phyloP scores from a whole-genome alignment of 2,113 vertebrate genomes.

The chimpanzee (Pan troglodytes) region DNA sequence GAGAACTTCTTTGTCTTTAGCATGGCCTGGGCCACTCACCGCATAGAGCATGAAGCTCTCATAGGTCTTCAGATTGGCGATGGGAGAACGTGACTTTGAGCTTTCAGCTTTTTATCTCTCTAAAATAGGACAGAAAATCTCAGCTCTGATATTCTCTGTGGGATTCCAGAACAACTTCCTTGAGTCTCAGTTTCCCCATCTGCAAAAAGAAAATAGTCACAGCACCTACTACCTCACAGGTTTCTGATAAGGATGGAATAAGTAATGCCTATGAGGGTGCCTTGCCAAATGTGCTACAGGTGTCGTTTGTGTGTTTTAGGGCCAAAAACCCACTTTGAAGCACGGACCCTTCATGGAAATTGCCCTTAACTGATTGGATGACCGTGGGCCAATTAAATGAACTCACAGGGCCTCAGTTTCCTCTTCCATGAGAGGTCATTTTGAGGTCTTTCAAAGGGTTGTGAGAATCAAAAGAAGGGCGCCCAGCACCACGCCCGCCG shows the following conservation, averaged over 20 bases:
- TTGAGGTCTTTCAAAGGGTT: background rate
- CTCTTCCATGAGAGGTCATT: background rate
- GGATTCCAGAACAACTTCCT: background rate
- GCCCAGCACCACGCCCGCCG: background rate
- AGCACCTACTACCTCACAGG: background rate
- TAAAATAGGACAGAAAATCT: background rate
- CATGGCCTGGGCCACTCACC: background rate
- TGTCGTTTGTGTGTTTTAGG: background rate
- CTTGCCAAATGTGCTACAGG: background rate
- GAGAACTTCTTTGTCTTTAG: conserved; percentile 9
- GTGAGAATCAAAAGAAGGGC: background rate
- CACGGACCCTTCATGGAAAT: background rate
- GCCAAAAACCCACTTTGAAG: background rate
- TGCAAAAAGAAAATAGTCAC: background rate
- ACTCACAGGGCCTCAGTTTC: background rate
- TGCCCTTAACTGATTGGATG: background rate
- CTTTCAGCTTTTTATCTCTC: background rate
- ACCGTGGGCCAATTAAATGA: background rate
- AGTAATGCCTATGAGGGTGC: background rate
- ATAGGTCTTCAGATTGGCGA: background rate
- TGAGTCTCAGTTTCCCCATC: background rate
- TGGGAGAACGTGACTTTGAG: background rate
- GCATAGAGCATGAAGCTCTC: background rate
- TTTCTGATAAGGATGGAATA: background rate
- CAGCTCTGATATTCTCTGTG: background rate